A percentile compares a stretch with the other conserved stretches of the same genome.
Evolutionary conservation across 2,888 invertebrate species (phyloP).

Genomic region (Leptopilina syphax): DNA sequence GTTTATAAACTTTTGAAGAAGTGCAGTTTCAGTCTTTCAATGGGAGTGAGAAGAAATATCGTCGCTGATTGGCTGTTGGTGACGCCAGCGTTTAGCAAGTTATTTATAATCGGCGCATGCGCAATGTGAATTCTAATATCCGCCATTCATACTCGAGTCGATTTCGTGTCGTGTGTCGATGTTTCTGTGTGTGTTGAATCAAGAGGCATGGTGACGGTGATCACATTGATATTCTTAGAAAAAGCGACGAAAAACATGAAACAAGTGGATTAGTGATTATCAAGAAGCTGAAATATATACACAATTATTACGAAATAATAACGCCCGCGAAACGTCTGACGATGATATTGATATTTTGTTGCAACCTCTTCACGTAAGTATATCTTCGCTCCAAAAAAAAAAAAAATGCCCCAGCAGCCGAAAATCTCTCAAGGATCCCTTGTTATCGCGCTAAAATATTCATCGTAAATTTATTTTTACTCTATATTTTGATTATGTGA

Average conservation of each 20-base stretch:
- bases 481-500: background rate
- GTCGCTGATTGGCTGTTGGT: conserved; percentile 64
- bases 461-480: too few relatives aligned
- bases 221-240: conserved; percentile 58
- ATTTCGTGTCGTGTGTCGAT: conserved; percentile 64
- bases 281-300: conserved; percentile 53
- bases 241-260: conserved; percentile 65
- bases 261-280: conserved; percentile 67
- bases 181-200: conserved; percentile 65
- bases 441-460: conserved; percentile 59
- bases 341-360: conserved; percentile 63
- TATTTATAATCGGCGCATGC: conserved; percentile 72
- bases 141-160: conserved; percentile 74
- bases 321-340: conserved; percentile 59
- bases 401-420: conserved; percentile 7
- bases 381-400: background rate
- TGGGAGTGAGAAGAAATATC: background rate
- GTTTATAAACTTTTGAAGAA: too few relatives aligned
- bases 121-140: conserved; percentile 63
- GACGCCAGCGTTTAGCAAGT: conserved; percentile 66
- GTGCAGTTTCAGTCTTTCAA: background rate
- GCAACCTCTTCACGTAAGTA: conserved; percentile 37
- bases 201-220: conserved; percentile 70
- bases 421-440: background rate
- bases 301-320: conserved; percentile 53